Evolutionary conservation across 2,113 vertebrate genomes (phyloP).

Genomic region (Megaleporinus macrocephalus): DNA sequence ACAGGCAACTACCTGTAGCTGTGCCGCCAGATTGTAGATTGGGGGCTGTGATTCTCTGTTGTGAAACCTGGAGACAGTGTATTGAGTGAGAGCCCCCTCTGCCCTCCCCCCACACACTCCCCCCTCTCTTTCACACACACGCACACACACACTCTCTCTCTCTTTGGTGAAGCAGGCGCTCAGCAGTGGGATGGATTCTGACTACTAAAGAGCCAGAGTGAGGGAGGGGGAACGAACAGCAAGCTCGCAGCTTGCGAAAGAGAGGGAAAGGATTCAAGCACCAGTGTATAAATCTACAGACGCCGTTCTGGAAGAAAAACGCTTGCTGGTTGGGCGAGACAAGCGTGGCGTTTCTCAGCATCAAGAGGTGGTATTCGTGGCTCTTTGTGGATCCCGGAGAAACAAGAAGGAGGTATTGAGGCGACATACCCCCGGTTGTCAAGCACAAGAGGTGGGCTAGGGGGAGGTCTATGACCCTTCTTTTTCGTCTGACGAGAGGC

Average conservation of each 20-base stretch:
- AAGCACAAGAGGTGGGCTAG: constrained; percentile 73
- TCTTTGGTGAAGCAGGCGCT: constrained; percentile 76
- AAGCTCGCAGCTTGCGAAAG: constrained; percentile 59
- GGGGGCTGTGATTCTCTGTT: constrained; percentile 33
- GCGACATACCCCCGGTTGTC: constrained; percentile 69
- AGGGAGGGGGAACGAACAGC: constrained; percentile 66
- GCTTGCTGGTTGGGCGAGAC: constrained; percentile 66
- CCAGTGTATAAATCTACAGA: constrained; percentile 77
- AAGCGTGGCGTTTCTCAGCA: constrained; percentile 64
- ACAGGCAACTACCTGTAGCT: constrained; percentile 57
- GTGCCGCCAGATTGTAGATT: constrained; percentile 28
- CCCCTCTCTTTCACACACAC: constrained; percentile 57
- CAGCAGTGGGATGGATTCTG: constrained; percentile 85
- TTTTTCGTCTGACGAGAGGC: neutral
- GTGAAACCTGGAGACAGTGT: constrained; percentile 47
- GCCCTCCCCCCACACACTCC: constrained; percentile 31
- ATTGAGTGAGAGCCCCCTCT: constrained; percentile 46
- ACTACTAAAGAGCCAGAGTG: constrained; percentile 82
- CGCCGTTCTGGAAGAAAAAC: constrained; percentile 69
- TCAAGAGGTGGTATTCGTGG: constrained; percentile 66
- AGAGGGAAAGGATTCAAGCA: constrained; percentile 69
- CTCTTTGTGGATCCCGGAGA: constrained; percentile 68
- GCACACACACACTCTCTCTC: constrained; percentile 66
- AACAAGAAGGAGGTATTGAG: constrained; percentile 69
- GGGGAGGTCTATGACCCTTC: constrained; percentile 76